Evolutionary conservation across 2,888 invertebrate genomes (phyloP), one percentile per base, ranked within the genome.

Genomic region (Arge pagana): DNA sequence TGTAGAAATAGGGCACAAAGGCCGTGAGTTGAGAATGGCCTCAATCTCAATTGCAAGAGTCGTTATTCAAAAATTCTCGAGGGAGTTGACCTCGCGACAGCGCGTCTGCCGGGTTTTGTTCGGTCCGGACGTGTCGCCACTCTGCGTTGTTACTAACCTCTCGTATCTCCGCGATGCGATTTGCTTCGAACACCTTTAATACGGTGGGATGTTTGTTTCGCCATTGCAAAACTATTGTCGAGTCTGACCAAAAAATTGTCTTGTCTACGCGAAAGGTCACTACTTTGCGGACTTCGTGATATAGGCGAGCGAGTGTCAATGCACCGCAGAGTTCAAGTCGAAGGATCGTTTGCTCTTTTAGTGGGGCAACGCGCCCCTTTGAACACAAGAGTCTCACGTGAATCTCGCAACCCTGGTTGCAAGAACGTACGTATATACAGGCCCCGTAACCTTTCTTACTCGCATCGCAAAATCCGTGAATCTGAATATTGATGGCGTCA

Each of bases 321-420:
- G 64, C 64, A 2, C 52, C 65, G 31, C 57, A 64, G 11, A 66
- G 50, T 54, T 68, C 66, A 4, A 66, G 48, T 43, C 64, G 50
- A 3, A 66, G 64, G 8, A 62, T 33, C 1, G 63, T 54, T 3
- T 57, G 48, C 4, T 28, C 48, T 49, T 66, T 66, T 8, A 66
- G 13, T 10, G 66, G 64, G 4, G 68, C 64, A 7, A 70, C 63
- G 6, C 63, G 51, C 2, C 63, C 59, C 52, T 70, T 68, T 3
- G 70, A 53, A 18, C 58, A 60, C 7, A 68, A 21, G 18, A 70
- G n/a, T n/a, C n/a, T n/a, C n/a, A n/a, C n/a, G n/a, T n/a, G n/a
- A n/a, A n/a, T n/a, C n/a, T n/a, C n/a, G n/a, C n/a, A n/a, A n/a
- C n/a, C n/a, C n/a, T n/a, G n/a, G n/a, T n/a, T n/a, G n/a, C 16